phyloP scores from a whole-genome alignment of 2,797 vertebrate species.

The Enteromius afrohamiltoni region DNA sequence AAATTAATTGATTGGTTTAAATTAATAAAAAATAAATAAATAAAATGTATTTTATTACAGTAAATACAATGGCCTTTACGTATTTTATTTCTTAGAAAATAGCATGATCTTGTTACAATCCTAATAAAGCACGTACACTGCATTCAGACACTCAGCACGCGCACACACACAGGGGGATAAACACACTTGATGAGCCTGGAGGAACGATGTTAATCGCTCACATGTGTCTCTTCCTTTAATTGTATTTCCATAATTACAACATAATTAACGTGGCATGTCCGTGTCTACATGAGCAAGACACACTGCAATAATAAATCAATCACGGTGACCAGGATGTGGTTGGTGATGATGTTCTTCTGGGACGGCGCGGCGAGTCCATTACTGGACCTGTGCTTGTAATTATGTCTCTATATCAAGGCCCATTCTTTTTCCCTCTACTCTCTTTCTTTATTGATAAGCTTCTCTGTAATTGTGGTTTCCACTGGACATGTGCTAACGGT shows the following conservation, averaged over 20 bases:
- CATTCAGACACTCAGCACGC: neutral
- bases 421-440: slow-evolving; percentile 20
- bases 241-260: slow-evolving; percentile 64
- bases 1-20: neutral
- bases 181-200: slow-evolving; percentile 50
- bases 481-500: slow-evolving; percentile 36
- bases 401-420: slow-evolving; percentile 49
- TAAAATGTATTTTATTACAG: no score
- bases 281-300: slow-evolving; percentile 49
- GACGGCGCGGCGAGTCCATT: slow-evolving; percentile 63
- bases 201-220: slow-evolving; percentile 51
- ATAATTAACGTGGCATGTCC: slow-evolving; percentile 64
- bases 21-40: neutral
- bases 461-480: slow-evolving; percentile 47
- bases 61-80: no score
- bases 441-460: slow-evolving; percentile 54
- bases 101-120: neutral
- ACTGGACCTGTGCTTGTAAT: slow-evolving; percentile 58
- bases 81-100: no score
- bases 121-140: slow-evolving; percentile 6
- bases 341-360: slow-evolving; percentile 61
- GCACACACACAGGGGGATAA: neutral
- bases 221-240: slow-evolving; percentile 64
- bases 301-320: slow-evolving; percentile 64
- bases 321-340: slow-evolving; percentile 47